Percentiles rank a stretch among this genome's conserved stretches.
phyloP scores from a whole-genome alignment of 2,797 vertebrate genomes.

The Podargus strigoides region DNA sequence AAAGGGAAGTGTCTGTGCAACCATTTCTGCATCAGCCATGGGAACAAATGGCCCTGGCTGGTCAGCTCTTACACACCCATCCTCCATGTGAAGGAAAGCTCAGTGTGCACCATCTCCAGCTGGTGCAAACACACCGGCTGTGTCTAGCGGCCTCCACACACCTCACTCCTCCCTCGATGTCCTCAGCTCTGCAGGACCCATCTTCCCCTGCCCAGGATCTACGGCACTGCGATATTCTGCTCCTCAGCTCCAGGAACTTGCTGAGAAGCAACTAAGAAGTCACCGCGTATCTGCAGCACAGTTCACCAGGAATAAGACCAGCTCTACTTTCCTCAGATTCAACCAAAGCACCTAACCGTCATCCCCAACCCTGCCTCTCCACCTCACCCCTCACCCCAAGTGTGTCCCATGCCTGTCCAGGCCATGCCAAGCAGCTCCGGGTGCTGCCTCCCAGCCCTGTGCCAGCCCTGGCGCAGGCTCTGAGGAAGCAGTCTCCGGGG shows the following conservation, averaged over 20 bases:
- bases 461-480: neutral
- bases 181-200: neutral
- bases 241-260: neutral
- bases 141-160: neutral
- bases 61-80: neutral
- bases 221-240: neutral
- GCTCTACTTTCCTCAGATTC: neutral
- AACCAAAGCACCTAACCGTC: rapidly evolving
- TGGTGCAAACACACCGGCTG: neutral
- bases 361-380: neutral
- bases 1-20: neutral
- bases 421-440: rapidly evolving
- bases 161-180: neutral
- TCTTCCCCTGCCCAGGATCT: neutral
- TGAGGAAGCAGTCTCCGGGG: neutral
- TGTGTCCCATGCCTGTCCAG: neutral
- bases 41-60: neutral
- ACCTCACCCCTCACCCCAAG: neutral
- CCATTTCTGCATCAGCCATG: neutral
- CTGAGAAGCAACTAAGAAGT: neutral
- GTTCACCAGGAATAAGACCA: neutral
- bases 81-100: neutral
- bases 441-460: neutral
- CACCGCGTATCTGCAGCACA: neutral
- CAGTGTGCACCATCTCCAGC: neutral